phyloP scores from a whole-genome alignment of 2,888 invertebrate genomes.

The Belgica antarctica region DNA sequence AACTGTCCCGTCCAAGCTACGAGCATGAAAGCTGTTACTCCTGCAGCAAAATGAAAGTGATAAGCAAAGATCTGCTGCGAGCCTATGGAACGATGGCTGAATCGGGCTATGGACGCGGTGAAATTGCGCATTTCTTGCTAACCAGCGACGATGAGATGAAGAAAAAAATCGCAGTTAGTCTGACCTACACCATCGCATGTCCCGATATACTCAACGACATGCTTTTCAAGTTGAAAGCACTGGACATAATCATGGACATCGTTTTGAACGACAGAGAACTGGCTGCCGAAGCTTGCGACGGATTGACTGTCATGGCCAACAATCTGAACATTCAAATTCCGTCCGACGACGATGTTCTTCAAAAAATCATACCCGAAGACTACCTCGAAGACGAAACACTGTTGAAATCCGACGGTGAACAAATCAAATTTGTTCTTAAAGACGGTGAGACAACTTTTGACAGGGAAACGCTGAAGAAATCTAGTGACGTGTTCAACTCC shows the following conservation, averaged over 20 bases:
- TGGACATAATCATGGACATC: conserved; percentile 50
- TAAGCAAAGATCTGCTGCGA: conserved; percentile 51
- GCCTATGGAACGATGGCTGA: conserved; percentile 53
- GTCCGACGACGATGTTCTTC: conserved; percentile 15
- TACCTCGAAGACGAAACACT: not conserved
- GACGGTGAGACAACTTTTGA: conserved; percentile 48
- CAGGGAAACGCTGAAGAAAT: conserved; percentile 51
- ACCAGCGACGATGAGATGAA: conserved; percentile 51
- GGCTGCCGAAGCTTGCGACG: conserved; percentile 52
- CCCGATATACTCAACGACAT: conserved; percentile 52
- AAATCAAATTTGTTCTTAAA: conserved; percentile 29
- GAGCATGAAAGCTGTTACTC: conserved; percentile 44
- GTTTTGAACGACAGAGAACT: conserved; percentile 51
- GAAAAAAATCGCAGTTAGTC: conserved; percentile 52
- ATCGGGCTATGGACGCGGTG: conserved; percentile 54
- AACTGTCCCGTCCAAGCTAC: conserved; percentile 47
- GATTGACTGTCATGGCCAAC: conserved; percentile 51
- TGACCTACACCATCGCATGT: conserved; percentile 51
- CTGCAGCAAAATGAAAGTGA: conserved; percentile 48
- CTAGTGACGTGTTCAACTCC: conserved; percentile 54
- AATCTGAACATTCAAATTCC: conserved; percentile 33
- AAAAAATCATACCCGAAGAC: conserved; percentile 33
- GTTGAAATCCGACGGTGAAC: conserved; percentile 6
- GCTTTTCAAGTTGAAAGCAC: conserved; percentile 52
- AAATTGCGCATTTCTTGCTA: conserved; percentile 50